Conservation (phyloP, 2,113 vertebrate species). For the Cyrtonyx montezumae region DNA sequence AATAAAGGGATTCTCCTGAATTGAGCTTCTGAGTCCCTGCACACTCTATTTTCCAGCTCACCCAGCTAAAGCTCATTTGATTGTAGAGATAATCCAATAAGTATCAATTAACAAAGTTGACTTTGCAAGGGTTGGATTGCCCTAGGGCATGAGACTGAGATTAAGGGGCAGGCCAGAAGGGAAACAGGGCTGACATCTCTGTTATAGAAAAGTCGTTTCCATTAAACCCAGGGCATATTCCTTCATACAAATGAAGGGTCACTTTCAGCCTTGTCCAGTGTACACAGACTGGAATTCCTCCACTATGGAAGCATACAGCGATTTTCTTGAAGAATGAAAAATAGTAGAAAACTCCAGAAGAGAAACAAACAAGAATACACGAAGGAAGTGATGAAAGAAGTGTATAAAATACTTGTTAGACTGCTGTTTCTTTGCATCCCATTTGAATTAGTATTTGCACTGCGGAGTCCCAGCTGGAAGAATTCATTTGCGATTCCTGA, state of each 20-base stretch:
- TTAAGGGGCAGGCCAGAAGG: neutral
- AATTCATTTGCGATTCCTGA: neutral
- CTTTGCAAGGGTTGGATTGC: neutral
- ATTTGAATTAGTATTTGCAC: neutral
- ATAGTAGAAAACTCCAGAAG: neutral
- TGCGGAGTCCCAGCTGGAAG: neutral
- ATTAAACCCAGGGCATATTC: neutral
- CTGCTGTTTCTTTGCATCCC: neutral
- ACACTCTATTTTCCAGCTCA: neutral
- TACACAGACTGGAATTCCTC: neutral
- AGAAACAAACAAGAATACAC: neutral
- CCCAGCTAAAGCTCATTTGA: conserved; percentile 9
- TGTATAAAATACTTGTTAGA: neutral
- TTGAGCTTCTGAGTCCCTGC: neutral
- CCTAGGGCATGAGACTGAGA: neutral
- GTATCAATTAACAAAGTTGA: conserved; percentile 28
- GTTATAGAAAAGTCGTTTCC: neutral
- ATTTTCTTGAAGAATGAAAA: neutral
- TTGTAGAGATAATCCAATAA: conserved; percentile 35
- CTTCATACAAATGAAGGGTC: neutral
- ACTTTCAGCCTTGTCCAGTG: neutral
- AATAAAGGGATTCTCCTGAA: neutral
- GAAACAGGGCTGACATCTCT: neutral
- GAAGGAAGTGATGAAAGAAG: neutral
- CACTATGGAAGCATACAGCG: accelerated